Evolutionary conservation across 2,888 invertebrate species (phyloP).

Genomic region (Protodeltote pygarga): DNA sequence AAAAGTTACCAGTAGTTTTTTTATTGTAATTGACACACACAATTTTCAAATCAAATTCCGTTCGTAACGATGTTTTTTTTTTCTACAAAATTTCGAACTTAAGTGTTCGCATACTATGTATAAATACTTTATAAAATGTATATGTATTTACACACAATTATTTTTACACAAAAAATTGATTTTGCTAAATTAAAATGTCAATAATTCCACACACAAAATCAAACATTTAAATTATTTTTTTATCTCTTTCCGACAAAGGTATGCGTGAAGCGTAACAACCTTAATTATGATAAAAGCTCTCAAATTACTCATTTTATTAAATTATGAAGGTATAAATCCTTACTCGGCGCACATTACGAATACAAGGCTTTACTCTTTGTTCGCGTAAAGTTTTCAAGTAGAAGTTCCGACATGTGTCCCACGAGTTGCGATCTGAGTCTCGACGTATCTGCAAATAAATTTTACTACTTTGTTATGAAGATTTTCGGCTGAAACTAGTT

Average conservation of each 20-base stretch:
- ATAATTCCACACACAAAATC: too few species aligned
- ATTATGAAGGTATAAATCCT: slow-evolving; percentile 60
- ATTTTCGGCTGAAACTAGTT: slow-evolving; percentile 19
- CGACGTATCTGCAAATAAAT: slow-evolving; percentile 45
- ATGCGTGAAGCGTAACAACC: slow-evolving; percentile 18
- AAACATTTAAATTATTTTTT: slow-evolving; percentile 5
- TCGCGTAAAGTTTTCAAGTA: slow-evolving; percentile 71
- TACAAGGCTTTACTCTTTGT: slow-evolving; percentile 77
- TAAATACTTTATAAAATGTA: too few species aligned
- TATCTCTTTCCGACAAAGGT: slow-evolving; percentile 32
- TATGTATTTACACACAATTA: too few species aligned
- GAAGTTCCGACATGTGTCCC: slow-evolving; percentile 81
- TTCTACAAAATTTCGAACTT: too few species aligned
- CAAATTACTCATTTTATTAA: slow-evolving; percentile 57
- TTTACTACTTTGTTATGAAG: slow-evolving; percentile 32
- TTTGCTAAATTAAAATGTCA: too few species aligned
- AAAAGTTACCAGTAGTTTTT: too few species aligned
- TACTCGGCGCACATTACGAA: slow-evolving; percentile 58
- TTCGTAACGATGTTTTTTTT: too few species aligned
- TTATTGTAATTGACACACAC: too few species aligned
- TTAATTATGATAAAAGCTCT: slow-evolving; percentile 59
- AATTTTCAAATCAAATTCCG: too few species aligned
- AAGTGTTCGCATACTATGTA: too few species aligned
- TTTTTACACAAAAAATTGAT: too few species aligned
- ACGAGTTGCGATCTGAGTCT: slow-evolving; percentile 59